Conservation (phyloP, 2,113 vertebrate genomes). For the Pseudonaja textilis region DNA sequence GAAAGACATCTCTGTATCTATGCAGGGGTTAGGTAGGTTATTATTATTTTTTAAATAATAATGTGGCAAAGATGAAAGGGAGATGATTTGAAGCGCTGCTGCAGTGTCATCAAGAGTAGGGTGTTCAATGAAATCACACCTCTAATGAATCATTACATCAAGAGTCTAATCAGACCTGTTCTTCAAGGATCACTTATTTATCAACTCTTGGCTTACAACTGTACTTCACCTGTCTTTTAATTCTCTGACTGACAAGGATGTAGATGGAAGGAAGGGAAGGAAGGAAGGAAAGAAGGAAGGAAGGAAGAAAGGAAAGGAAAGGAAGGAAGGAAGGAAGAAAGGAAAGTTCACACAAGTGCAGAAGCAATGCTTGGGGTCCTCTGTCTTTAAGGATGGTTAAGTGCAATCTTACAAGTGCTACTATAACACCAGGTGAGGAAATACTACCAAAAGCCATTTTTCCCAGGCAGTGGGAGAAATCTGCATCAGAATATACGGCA, state of each 20-base stretch:
- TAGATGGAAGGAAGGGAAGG: neutral
- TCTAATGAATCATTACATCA: neutral
- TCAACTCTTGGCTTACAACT: neutral
- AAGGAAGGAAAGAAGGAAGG: too few species aligned
- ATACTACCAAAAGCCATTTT: neutral
- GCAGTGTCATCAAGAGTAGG: neutral
- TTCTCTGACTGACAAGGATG: neutral
- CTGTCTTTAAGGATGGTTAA: neutral
- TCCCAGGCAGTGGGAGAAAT: neutral
- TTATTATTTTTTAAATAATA: neutral
- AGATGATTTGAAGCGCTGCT: slow-evolving; percentile 7
- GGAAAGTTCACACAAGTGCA: neutral
- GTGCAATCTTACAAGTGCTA: neutral
- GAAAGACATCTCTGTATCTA: neutral
- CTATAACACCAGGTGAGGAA: neutral
- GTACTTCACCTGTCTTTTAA: neutral
- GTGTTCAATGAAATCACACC: neutral
- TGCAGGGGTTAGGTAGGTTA: neutral
- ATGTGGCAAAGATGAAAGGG: neutral
- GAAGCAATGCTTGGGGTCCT: too few species aligned
- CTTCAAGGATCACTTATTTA: neutral
- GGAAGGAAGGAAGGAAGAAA: too few species aligned
- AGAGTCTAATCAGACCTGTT: slow-evolving; percentile 5
- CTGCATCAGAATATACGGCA: neutral
- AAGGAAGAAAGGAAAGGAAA: too few species aligned